Evolutionary conservation across 2,113 vertebrate species (phyloP).

Genomic region (Callopanchax toddi): DNA sequence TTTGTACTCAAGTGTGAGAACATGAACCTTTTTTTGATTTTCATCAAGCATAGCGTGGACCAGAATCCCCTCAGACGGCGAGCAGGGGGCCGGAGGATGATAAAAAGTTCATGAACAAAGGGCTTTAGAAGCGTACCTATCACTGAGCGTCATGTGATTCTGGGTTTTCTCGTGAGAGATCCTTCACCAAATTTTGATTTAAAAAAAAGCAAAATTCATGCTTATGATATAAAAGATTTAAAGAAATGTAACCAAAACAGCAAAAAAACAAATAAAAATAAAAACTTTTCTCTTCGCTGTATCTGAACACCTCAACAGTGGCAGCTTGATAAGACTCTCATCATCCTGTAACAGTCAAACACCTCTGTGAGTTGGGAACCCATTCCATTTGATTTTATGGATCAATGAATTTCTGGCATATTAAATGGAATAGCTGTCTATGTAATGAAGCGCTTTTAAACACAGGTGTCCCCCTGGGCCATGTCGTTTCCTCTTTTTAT

Average conservation of each 20-base stretch:
- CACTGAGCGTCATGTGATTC: background rate
- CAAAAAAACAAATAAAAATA: slow-evolving; percentile 28
- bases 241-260: slow-evolving; percentile 22
- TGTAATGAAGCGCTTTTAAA: slow-evolving; percentile 73
- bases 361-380: slow-evolving; percentile 66
- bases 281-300: slow-evolving; percentile 33
- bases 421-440: slow-evolving; percentile 72
- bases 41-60: slow-evolving; percentile 33
- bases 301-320: slow-evolving; percentile 18
- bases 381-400: slow-evolving; percentile 76
- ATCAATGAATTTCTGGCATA: slow-evolving; percentile 69
- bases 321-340: slow-evolving; percentile 41
- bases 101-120: slow-evolving; percentile 42
- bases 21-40: slow-evolving; percentile 39
- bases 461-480: slow-evolving; percentile 70
- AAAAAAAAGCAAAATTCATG: slow-evolving; percentile 4
- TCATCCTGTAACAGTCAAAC: slow-evolving; percentile 57
- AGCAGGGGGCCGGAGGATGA: slow-evolving; percentile 9
- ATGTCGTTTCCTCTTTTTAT: slow-evolving; percentile 68
- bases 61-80: slow-evolving; percentile 27
- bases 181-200: slow-evolving; percentile 1
- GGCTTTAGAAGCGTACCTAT: slow-evolving; percentile 32
- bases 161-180: slow-evolving; percentile 8
- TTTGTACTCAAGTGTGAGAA: slow-evolving; percentile 23
- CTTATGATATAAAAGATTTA: background rate